A percentile compares a stretch with the other conserved stretches of the same genome.
Conservation (phyloP, 1,140 invertebrate genomes). For the Anoplophora glabripennis region DNA sequence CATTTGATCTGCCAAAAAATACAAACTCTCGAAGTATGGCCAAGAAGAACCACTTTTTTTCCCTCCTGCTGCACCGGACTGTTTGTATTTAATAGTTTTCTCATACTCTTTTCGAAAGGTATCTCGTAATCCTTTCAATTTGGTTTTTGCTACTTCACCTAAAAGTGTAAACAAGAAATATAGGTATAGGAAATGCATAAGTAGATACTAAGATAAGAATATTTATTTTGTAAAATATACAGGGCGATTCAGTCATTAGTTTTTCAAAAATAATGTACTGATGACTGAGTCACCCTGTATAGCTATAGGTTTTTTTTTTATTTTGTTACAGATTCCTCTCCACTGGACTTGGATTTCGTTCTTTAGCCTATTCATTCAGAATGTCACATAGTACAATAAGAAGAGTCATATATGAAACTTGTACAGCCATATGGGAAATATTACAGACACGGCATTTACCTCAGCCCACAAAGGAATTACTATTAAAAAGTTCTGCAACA, state of each 20-base stretch:
- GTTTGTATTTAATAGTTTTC: slow-evolving; percentile 10
- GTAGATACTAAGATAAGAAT: slow-evolving; percentile 3
- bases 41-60: slow-evolving; percentile 10
- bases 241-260: slow-evolving; percentile 6
- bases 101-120: slow-evolving; percentile 11
- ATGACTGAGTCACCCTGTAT: slow-evolving; percentile 3
- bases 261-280: neutral
- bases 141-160: slow-evolving; percentile 12
- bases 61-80: slow-evolving; percentile 13
- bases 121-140: slow-evolving; percentile 8
- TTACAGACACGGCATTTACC: slow-evolving; percentile 12
- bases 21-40: slow-evolving; percentile 12
- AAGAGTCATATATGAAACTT: slow-evolving; percentile 15
- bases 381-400: slow-evolving; percentile 15
- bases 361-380: slow-evolving; percentile 9
- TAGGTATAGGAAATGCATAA: slow-evolving; percentile 5
- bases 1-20: slow-evolving; percentile 15
- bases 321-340: slow-evolving; percentile 13
- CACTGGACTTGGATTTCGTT: slow-evolving; percentile 12
- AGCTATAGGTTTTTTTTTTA: slow-evolving; percentile 10
- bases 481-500: slow-evolving; percentile 5
- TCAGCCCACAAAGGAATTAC: neutral
- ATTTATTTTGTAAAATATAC: slow-evolving; percentile 7
- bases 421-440: slow-evolving; percentile 12
- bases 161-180: slow-evolving; percentile 11